Conservation (phyloP, 2,797 vertebrate genomes). For the Clarias platycephalus region DNA sequence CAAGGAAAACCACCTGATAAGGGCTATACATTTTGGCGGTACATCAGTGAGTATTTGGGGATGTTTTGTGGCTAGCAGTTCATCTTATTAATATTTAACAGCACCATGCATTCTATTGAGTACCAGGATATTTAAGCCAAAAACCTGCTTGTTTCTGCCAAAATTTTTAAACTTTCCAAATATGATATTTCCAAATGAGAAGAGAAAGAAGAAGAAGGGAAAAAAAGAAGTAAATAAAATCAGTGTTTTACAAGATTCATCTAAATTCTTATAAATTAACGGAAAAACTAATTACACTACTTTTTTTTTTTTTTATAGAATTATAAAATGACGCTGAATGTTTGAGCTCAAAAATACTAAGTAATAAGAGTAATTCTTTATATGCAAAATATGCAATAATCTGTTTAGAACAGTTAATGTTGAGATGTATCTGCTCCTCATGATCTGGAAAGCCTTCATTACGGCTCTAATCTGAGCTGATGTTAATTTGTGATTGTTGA, state of each 20-base stretch:
- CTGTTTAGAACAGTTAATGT: no score
- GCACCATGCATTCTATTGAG: not conserved
- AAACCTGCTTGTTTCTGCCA: not conserved
- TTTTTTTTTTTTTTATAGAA: not conserved
- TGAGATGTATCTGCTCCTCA: no score
- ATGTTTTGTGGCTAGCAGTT: not conserved
- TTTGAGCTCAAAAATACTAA: no score
- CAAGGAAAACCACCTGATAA: not conserved
- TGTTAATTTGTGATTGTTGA: no score
- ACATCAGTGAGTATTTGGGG: not conserved
- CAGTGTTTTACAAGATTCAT: not conserved
- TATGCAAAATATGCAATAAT: no score
- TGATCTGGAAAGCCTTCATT: no score
- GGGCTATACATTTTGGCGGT: not conserved
- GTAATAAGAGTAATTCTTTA: no score
- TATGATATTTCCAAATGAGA: not conserved
- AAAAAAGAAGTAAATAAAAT: not conserved
- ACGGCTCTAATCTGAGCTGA: no score
- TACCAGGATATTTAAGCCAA: not conserved
- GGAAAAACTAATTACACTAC: no score
- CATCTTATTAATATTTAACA: not conserved
- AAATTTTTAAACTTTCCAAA: not conserved
- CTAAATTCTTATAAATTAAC: not conserved
- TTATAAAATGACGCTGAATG: not conserved
- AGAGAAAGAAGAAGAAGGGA: not conserved